Conservation (phyloP, 2,888 invertebrate genomes). For the Torymus tubicola region DNA sequence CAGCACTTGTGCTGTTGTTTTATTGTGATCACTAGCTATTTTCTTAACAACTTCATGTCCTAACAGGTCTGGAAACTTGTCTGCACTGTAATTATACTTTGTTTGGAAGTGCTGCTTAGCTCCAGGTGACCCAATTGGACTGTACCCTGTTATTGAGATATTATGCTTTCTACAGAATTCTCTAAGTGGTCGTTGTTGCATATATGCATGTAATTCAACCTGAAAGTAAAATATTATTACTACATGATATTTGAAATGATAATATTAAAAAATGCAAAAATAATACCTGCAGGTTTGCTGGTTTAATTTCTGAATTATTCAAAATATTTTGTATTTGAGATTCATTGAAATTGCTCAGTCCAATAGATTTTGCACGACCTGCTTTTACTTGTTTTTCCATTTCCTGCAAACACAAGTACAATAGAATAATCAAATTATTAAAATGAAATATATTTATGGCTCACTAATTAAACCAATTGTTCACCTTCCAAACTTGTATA, state of each 20-base stretch:
- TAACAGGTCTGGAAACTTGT: slow-evolving; percentile 79
- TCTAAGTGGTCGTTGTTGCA: slow-evolving; percentile 83
- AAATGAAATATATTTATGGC: too few relatives aligned
- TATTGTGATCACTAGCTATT: slow-evolving; percentile 80
- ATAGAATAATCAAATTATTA: too few relatives aligned
- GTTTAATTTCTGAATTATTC: slow-evolving; percentile 81
- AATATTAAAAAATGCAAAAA: slow-evolving; percentile 9
- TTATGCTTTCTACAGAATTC: slow-evolving; percentile 81
- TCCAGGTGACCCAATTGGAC: slow-evolving; percentile 84
- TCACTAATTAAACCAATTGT: background rate
- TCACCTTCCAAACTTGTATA: slow-evolving; percentile 84
- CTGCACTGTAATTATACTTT: slow-evolving; percentile 70
- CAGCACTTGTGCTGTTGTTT: slow-evolving; percentile 84
- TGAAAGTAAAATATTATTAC: slow-evolving; percentile 56
- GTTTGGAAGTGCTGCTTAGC: slow-evolving; percentile 77
- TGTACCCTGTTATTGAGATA: slow-evolving; percentile 84
- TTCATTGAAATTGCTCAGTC: slow-evolving; percentile 88
- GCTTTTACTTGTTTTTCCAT: slow-evolving; percentile 84
- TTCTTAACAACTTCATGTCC: slow-evolving; percentile 79
- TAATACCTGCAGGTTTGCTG: slow-evolving; percentile 82
- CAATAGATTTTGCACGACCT: slow-evolving; percentile 83
- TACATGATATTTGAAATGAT: background rate
- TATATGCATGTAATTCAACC: slow-evolving; percentile 87
- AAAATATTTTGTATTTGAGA: slow-evolving; percentile 82
- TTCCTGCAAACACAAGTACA: slow-evolving; percentile 75